These are phyloP conservation scores for Lethrus apterus DNA, from an alignment of 1,140 invertebrate genomes.

Conservation along the genomic window DNA sequence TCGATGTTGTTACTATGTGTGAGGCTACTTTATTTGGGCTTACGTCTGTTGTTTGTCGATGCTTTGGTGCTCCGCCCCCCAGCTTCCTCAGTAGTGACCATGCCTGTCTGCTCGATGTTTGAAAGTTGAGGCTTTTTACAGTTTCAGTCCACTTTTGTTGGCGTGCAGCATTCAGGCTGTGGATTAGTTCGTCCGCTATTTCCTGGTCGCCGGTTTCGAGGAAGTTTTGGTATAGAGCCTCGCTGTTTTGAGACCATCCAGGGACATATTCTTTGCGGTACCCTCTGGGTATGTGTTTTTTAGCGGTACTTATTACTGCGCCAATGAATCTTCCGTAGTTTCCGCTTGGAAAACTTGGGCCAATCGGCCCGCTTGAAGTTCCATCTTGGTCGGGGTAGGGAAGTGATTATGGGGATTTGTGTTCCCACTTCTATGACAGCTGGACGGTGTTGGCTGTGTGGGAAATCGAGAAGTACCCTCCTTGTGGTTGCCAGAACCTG, in stretches of 20 bases:
- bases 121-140: slow-evolving; percentile 18
- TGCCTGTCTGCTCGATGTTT: slow-evolving; percentile 19
- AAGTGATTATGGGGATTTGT: slow-evolving; percentile 13
- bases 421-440: slow-evolving; percentile 14
- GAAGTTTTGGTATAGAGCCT: slow-evolving; percentile 16
- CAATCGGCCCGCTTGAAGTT: slow-evolving; percentile 14
- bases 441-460: slow-evolving; percentile 20
- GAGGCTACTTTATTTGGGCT: slow-evolving; percentile 16
- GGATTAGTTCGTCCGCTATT: no score
- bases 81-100: slow-evolving; percentile 19
- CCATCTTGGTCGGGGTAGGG: slow-evolving; percentile 16
- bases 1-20: slow-evolving; percentile 13
- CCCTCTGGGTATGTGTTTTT: no score
- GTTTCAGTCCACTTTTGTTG: slow-evolving; percentile 20
- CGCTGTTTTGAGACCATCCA: no score
- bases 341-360: no score
- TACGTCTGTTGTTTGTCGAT: slow-evolving; percentile 9
- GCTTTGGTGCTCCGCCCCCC: background rate
- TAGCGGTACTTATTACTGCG: slow-evolving; percentile 12
- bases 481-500: no score
- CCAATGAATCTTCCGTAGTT: slow-evolving; percentile 16
- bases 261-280: no score
- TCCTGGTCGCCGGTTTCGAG: slow-evolving; percentile 19
- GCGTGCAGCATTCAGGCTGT: slow-evolving; percentile 16
- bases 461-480: slow-evolving; percentile 14